Evolutionary conservation across 2,888 invertebrate species (phyloP).

Genomic region (Mermis nigrescens): DNA sequence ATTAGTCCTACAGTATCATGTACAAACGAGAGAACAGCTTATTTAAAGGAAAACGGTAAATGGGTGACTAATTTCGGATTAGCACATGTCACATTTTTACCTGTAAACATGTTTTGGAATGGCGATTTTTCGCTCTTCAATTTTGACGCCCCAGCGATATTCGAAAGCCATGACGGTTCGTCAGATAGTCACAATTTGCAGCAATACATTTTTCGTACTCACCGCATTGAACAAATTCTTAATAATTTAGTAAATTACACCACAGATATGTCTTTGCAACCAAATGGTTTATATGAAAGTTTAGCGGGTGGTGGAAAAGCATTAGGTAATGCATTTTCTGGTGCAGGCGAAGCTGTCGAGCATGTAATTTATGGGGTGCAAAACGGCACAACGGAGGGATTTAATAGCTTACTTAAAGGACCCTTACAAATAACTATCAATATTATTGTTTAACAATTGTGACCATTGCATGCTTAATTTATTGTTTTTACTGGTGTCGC

Average conservation of each 20-base stretch:
- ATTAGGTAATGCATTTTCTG: background rate
- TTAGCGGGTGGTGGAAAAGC: background rate
- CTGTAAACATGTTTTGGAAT: background rate
- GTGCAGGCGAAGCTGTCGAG: background rate
- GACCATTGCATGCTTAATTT: background rate
- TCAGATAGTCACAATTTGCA: background rate
- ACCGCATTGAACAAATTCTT: background rate
- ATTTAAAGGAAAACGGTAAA: background rate
- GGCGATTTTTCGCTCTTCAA: background rate
- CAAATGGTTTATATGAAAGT: background rate
- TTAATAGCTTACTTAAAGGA: background rate
- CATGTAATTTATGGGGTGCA: background rate
- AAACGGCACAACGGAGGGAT: background rate
- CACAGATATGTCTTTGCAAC: background rate
- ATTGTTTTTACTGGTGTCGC: background rate
- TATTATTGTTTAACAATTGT: background rate
- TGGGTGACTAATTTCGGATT: background rate
- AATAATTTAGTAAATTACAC: background rate
- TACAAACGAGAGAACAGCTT: background rate
- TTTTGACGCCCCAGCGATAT: background rate
- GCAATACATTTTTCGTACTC: background rate
- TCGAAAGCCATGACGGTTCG: background rate
- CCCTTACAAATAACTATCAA: background rate
- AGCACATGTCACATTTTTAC: background rate
- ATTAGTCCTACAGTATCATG: background rate